Conservation (phyloP, 1,140 invertebrate species). For the Druon quercuslanigerum region DNA sequence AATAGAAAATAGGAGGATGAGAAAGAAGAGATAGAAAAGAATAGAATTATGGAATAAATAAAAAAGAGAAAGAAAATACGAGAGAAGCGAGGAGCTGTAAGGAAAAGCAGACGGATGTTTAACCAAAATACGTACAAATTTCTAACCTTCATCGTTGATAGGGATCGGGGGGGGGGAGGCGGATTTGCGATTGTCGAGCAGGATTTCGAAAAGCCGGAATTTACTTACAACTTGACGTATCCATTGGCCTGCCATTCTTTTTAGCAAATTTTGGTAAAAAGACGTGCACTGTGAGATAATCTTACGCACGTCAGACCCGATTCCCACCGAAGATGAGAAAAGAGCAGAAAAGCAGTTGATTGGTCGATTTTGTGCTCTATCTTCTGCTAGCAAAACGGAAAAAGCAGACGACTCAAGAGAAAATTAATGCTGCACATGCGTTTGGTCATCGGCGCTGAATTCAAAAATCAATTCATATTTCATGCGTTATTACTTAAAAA, state of each 20-base stretch:
- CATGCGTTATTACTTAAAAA: too few species aligned
- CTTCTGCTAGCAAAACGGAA: slow-evolving; percentile 59
- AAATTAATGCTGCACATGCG: neutral
- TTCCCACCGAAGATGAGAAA: slow-evolving; percentile 45
- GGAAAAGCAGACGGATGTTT: slow-evolving; percentile 41
- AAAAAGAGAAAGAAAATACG: neutral
- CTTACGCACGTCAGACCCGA: slow-evolving; percentile 57
- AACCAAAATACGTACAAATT: slow-evolving; percentile 43
- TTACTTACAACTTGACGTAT: slow-evolving; percentile 68
- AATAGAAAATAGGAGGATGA: neutral
- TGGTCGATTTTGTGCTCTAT: slow-evolving; percentile 49
- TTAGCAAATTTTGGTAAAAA: slow-evolving; percentile 54
- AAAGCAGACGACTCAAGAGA: slow-evolving; percentile 42
- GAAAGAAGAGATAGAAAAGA: slow-evolving; percentile 40
- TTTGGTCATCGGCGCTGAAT: neutral
- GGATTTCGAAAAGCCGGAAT: slow-evolving; percentile 2
- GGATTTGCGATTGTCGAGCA: neutral
- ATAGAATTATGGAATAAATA: slow-evolving; percentile 30
- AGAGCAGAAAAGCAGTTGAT: slow-evolving; percentile 44
- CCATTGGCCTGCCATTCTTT: slow-evolving; percentile 71
- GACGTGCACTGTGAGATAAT: slow-evolving; percentile 37
- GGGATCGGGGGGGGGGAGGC: slow-evolving; percentile 40
- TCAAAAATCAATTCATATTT: neutral
- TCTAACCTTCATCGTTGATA: slow-evolving; percentile 61
- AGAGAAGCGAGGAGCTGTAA: slow-evolving; percentile 4